Base-by-base conservation (phyloP, 1,140 invertebrate genomes). In the Zaprionus tsacasi region DNA sequence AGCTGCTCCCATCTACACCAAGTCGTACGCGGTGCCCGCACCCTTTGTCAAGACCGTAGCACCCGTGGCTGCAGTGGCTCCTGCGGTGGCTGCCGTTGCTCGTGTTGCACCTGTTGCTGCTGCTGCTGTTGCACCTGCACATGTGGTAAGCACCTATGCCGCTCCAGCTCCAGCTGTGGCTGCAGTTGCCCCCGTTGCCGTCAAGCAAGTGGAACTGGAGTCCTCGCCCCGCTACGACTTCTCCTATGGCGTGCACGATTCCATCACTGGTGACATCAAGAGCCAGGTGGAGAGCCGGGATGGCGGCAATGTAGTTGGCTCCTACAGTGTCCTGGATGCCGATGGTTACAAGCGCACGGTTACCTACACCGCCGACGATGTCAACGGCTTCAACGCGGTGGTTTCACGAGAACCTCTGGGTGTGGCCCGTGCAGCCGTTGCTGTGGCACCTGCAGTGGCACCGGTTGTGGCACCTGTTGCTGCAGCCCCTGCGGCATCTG, bases 251-350 rank as follows among this genome's bases (percentile, higher is more conserved):
- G 83, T 94, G n/a, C 93, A 94, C 59, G 94, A 95, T 77, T 92
- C 93, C 10, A 78, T 93, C 70, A 95, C 93, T 66, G 94, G 95
- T 4, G 94, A 95, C 74, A 93, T 93, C 72, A 95, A 95, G 92
- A 93, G 91, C 50, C 94, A 94, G 70, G 92, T 94, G 79, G 94
- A 95, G 92, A 93, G 91, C 55, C 92, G 94, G 27, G 91, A 93
- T 36, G 94, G 94, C 11, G 94, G 94, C 93, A 91, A 92, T 68
- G 91, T 92, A 17, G 92, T 93, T 52, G 94, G 94, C 5, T 93
- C 91, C 36, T 95, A 95, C 92, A 93, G 93, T 27, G 86, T 94
- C 4, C 88, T 94, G 15, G 94, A 95, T 78, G 93, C 94, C 17
- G 94, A 95, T 86, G 94, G 94, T 33, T 94, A 87, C 21, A 92